Evolutionary conservation across 2,888 invertebrate species (phyloP).

Genomic region (Serrognathus titanus): DNA sequence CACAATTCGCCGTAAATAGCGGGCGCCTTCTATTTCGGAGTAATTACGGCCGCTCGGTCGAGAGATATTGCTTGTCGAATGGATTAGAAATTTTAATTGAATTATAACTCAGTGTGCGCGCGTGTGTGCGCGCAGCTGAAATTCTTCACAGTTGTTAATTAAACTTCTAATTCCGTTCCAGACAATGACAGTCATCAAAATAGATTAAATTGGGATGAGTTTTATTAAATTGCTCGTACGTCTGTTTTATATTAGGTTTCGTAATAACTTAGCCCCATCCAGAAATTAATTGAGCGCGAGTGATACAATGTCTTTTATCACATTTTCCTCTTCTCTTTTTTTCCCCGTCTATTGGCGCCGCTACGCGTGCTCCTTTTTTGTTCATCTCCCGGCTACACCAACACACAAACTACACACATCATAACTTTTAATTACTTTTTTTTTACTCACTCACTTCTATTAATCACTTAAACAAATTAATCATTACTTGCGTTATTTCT

Average conservation of each 20-base stretch:
- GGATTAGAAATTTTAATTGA: slow-evolving; percentile 37
- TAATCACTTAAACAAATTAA: too few relatives aligned
- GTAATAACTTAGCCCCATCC: slow-evolving; percentile 35
- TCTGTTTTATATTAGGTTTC: slow-evolving; percentile 42
- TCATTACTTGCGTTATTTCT: too few relatives aligned
- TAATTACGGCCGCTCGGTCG: slow-evolving; percentile 37
- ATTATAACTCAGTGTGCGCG: slow-evolving; percentile 25
- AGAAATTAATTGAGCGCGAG: slow-evolving; percentile 39
- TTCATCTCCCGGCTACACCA: not conserved
- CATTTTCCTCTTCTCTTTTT: slow-evolving; percentile 5
- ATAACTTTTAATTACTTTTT: not conserved
- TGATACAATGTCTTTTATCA: slow-evolving; percentile 19
- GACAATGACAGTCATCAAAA: slow-evolving; percentile 50
- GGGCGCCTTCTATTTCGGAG: slow-evolving; percentile 28
- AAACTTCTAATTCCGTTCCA: slow-evolving; percentile 48
- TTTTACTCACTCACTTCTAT: too few relatives aligned
- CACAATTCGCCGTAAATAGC: slow-evolving; percentile 28
- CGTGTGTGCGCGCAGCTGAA: slow-evolving; percentile 20
- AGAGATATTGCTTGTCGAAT: slow-evolving; percentile 40
- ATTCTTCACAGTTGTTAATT: slow-evolving; percentile 44
- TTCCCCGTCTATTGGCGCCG: not conserved
- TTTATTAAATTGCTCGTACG: slow-evolving; percentile 47
- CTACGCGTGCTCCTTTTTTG: not conserved
- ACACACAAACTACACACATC: not conserved
- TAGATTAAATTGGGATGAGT: slow-evolving; percentile 49